phyloP scores from a whole-genome alignment of 2,797 vertebrate species.

The Channallabes apus region DNA sequence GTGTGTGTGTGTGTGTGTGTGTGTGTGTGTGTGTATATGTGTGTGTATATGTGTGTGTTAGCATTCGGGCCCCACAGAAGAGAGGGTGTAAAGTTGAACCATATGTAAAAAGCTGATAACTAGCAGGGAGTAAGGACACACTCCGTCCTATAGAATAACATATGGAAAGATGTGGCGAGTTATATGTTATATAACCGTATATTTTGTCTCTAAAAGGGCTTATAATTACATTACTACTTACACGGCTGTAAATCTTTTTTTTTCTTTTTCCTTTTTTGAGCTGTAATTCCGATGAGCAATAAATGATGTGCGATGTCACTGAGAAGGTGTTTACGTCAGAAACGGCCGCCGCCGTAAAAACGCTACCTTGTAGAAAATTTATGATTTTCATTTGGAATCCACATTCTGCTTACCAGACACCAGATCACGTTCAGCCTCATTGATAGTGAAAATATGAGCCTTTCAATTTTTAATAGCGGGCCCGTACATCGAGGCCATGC shows the following conservation, averaged over 20 bases:
- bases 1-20: slow-evolving; percentile 83
- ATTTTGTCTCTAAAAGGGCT: slow-evolving; percentile 6
- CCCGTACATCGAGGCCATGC: not conserved
- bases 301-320: slow-evolving; percentile 17
- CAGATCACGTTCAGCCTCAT: not conserved
- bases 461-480: not conserved
- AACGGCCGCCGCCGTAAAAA: not conserved
- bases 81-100: slow-evolving; percentile 98
- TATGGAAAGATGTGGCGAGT: slow-evolving; percentile 29
- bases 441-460: slow-evolving; percentile 27
- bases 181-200: slow-evolving; percentile 37
- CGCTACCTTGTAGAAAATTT: not conserved
- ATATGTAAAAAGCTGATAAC: slow-evolving; percentile 82
- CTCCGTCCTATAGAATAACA: slow-evolving; percentile 35
- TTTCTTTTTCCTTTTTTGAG: not conserved
- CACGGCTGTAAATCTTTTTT: slow-evolving; percentile 26
- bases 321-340: slow-evolving; percentile 27
- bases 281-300: slow-evolving; percentile 18
- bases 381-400: slow-evolving; percentile 13
- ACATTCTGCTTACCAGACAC: slow-evolving; percentile 15
- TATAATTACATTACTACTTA: slow-evolving; percentile 26
- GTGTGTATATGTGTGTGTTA: slow-evolving; percentile 78
- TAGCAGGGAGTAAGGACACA: slow-evolving; percentile 34
- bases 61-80: slow-evolving; percentile 89
- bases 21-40: slow-evolving; percentile 84